A percentile compares a stretch with the other conserved stretches of the same genome.
Conservation (phyloP, 1,140 invertebrate species). For the Drosophila funebris region DNA sequence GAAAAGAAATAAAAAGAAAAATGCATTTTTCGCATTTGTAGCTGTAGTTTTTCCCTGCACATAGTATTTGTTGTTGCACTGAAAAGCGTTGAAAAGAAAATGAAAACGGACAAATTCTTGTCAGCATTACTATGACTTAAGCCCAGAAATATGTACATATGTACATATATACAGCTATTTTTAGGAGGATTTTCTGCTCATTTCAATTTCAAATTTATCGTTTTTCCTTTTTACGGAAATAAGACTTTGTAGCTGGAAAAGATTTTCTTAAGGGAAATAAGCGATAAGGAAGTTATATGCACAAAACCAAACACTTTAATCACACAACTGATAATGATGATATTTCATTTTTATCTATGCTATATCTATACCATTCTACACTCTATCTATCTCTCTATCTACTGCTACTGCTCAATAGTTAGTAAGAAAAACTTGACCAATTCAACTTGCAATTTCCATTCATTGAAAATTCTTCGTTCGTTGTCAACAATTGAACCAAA, state of each 20-base stretch:
- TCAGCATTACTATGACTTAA: conserved; percentile 6
- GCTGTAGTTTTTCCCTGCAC: conserved; percentile 13
- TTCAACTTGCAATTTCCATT: not conserved
- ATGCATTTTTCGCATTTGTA: conserved; percentile 29
- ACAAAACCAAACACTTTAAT: too few species aligned
- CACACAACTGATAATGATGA: too few species aligned
- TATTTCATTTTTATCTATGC: too few species aligned
- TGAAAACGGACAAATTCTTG: not conserved
- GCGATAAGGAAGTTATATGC: not conserved
- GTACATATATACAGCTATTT: too few species aligned
- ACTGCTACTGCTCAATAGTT: too few species aligned
- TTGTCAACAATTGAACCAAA: conserved; percentile 13
- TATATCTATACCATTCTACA: too few species aligned
- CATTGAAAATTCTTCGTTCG: too few species aligned
- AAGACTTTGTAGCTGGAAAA: not conserved
- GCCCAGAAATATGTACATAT: conserved; percentile 11
- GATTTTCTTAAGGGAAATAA: too few species aligned
- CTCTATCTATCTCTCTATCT: too few species aligned
- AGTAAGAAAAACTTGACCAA: not conserved
- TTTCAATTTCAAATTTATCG: not conserved
- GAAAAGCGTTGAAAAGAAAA: conserved; percentile 17
- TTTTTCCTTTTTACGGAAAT: not conserved
- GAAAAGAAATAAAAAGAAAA: not conserved
- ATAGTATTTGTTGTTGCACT: conserved; percentile 5
- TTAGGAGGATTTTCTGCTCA: not conserved